Evolutionary conservation across 2,113 vertebrate species (phyloP), one percentile per base, ranked within the genome.

Genomic region (Bombycilla garrulus): DNA sequence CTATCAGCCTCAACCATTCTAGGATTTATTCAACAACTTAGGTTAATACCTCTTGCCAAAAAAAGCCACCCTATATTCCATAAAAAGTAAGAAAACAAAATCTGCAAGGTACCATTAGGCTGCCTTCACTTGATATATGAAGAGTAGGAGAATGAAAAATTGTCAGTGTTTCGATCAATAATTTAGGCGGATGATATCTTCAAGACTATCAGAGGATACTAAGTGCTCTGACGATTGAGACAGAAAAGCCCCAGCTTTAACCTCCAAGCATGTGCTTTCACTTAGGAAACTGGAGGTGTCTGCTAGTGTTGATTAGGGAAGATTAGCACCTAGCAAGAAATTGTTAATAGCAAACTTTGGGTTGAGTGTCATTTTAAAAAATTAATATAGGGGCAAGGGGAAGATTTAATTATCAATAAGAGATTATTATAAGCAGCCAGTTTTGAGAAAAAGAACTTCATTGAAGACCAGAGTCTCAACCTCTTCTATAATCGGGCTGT

Each of bases 321-420:
- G 40, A 93, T 93, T 60, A 79, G 20, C 81, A 79, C 44, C 57
- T 81, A 64, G 53, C 33, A 79, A 84, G 65, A 58, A 81, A 74
- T 82, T 36, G 51, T 60, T 67, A 89, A 53, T 35, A 82, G n/a
- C 0, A 3, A 91, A 69, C 48, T 80, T 92, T 53, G 31, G 11
- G 61, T 76, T 76, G 44, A 96, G 48, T 71, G 31, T 51, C 10
- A 74, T 71, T 86, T 25, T 2, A 38, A 35, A 69, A 56, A 65
- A 77, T 12, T 45, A 54, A 29, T 42, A 6, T 12, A 31, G 9
- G 26, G 31, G 7, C 31, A 82, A 86, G 10, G 6, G 5, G 5
- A 60, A 72, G 53, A 48, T 95, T 76, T 85, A 19, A 36, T 79
- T 89, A 90, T 35, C 29, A 69, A 28, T 47, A 54, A 61, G 57